Conservation (phyloP, 2,888 invertebrate species). For the Melieria crassipennis region DNA sequence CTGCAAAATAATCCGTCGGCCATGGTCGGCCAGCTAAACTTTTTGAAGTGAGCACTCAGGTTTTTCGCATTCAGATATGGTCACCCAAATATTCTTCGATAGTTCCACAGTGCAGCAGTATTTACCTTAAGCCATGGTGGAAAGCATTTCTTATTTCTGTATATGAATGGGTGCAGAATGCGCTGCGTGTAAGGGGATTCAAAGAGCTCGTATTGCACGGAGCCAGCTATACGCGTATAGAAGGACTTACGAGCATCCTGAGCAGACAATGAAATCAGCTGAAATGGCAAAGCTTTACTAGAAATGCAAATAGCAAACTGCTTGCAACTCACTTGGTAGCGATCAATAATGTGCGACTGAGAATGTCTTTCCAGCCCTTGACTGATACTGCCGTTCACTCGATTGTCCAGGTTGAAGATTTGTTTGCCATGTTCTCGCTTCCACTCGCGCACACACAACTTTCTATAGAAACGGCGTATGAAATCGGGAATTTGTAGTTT, state of each 20-base stretch:
- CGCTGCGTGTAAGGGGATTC: constrained; percentile 78
- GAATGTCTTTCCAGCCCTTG: constrained; percentile 33
- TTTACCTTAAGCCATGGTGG: constrained; percentile 79
- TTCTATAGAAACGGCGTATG: constrained; percentile 68
- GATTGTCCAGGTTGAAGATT: constrained; percentile 71
- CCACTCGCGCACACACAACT: constrained; percentile 69
- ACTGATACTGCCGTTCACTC: constrained; percentile 33
- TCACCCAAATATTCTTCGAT: not conserved
- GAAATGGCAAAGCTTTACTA: constrained; percentile 10
- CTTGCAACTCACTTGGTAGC: constrained; percentile 53
- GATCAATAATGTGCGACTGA: constrained; percentile 58
- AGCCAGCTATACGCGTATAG: constrained; percentile 69
- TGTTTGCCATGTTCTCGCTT: constrained; percentile 70
- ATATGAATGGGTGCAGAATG: constrained; percentile 84
- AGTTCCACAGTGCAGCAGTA: not conserved
- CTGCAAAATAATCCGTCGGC: not conserved
- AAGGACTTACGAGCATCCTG: constrained; percentile 55
- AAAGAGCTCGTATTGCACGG: constrained; percentile 69
- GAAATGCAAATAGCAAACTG: not conserved
- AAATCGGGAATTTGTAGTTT: constrained; percentile 57
- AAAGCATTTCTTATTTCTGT: constrained; percentile 73
- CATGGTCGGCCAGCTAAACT: not conserved
- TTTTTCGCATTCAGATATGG: no score
- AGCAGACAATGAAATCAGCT: constrained; percentile 53
- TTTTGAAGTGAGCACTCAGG: no score